Evolutionary conservation across 2,797 vertebrate species (phyloP), one percentile per base, ranked within the genome.

Genomic region (Benthosema pterotum): DNA sequence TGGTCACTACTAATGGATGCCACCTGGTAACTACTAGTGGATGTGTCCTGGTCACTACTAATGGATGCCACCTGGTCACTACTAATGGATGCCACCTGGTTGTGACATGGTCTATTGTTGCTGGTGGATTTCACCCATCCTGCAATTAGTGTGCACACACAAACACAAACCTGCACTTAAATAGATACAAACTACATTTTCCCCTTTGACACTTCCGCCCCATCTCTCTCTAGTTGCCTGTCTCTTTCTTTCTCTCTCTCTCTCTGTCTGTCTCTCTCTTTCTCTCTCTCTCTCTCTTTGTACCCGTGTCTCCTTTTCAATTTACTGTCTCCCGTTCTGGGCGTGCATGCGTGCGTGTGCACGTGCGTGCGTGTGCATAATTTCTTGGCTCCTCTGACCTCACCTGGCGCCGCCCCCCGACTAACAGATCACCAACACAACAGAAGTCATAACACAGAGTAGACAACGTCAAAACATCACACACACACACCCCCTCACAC

Each of bases 401-500:
- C 32, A 38, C 32, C 32, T 38, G 32, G 32, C 32, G 8, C 32
- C 2, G 32, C 32, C 22, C 25, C 38, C 38, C 45, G 3, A 15
- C 32, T 61, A 52, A 17, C 51, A 50, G 47, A 56, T 56, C 47
- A 43, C 66, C 49, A 3, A 16, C 18, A 19, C 25, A 50, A 42
- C 56, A 57, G 47, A 58, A 65, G 64, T 45, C 1, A 4, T 22
- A 68, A 62, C 15, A 69, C 55, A 16, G 17, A 49, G 67, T 38
- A 38, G 32, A 38, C 32, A 68, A 58, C 42, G 56, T 70, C 69
- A 70, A 75, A 79, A 80, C 71, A 73, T 12, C 1, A 13, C 42
- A 22, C 49, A 51, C 59, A 53, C 15, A 11, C 32, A 2, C 32
- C 0, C 32, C 8, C 32, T 9, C 32, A 38, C 32, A 2, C 32